phyloP scores from a whole-genome alignment of 2,797 vertebrate genomes.

The Protosalanx chinensis region DNA sequence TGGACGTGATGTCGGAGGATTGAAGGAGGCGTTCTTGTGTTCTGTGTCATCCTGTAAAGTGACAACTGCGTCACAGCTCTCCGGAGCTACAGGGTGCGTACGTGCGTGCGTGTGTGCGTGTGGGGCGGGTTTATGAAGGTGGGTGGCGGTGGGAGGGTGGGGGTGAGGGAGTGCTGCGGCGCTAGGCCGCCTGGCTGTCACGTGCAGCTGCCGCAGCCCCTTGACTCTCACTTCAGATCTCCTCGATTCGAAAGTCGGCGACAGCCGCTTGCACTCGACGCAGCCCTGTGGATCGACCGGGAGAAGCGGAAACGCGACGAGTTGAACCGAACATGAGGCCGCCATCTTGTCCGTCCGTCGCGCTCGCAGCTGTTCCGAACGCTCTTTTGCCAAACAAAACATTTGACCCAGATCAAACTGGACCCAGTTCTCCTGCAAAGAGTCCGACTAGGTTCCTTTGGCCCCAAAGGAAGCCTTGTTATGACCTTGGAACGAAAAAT shows the following conservation, averaged over 20 bases:
- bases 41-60: constrained; percentile 54
- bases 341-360: not conserved
- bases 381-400: not conserved
- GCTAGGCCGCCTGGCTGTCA: constrained; percentile 60
- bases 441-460: not conserved
- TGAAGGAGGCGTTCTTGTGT: not conserved
- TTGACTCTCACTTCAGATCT: constrained; percentile 48
- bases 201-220: constrained; percentile 65
- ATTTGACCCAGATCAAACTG: not conserved
- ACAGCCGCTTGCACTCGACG: constrained; percentile 49
- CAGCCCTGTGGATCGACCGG: constrained; percentile 13
- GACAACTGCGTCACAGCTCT: constrained; percentile 60
- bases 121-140: not conserved
- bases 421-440: not conserved
- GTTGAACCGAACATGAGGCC: not conserved
- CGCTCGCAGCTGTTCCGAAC: not conserved
- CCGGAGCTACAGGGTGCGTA: constrained; percentile 21
- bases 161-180: constrained; percentile 24
- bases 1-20: not conserved
- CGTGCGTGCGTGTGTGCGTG: constrained; percentile 14
- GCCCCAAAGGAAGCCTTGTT: not conserved
- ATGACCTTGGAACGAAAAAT: not conserved
- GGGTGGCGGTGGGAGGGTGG: too few species aligned
- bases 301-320: constrained; percentile 2
- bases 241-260: constrained; percentile 72